Evolutionary conservation across 2,797 vertebrate genomes (phyloP).

Genomic region (Lutra lutra): DNA sequence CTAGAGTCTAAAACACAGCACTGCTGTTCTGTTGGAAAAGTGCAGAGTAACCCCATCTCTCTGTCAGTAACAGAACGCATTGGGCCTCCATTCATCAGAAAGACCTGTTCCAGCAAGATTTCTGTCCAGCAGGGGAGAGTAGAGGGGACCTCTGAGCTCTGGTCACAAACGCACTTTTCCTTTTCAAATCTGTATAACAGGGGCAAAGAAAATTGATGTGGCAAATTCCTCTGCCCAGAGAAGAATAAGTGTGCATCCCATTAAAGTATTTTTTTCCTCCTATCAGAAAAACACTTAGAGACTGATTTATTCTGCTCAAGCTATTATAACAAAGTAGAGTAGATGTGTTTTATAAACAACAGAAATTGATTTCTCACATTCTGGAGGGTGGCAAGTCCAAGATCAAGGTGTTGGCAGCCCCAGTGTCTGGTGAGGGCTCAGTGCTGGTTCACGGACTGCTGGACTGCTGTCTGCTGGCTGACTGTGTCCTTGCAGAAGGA

Average conservation of each 20-base stretch:
- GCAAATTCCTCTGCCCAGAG: neutral
- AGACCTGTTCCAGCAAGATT: neutral
- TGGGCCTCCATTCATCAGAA: too few species aligned
- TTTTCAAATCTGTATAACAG: neutral
- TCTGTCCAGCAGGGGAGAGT: neutral
- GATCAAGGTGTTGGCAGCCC: neutral
- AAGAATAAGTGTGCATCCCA: neutral
- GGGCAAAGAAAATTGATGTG: neutral
- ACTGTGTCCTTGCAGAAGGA: neutral
- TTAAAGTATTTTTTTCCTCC: neutral
- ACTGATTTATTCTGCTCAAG: neutral
- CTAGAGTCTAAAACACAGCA: accelerated
- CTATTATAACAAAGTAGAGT: neutral
- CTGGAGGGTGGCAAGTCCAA: neutral
- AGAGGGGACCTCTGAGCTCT: too few species aligned
- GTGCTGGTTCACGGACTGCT: neutral
- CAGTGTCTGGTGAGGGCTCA: accelerated
- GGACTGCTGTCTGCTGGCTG: too few species aligned
- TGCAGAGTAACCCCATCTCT: accelerated
- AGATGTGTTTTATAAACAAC: neutral
- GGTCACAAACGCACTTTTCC: neutral
- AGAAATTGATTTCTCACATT: neutral
- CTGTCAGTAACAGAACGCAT: neutral
- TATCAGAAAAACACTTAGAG: neutral
- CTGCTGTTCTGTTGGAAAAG: too few species aligned